Evolutionary conservation across 92 coral and sea anemone genomes (phyloP), one percentile per base, ranked within the genome.

Genomic region (Chrysogorgia sp.): DNA sequence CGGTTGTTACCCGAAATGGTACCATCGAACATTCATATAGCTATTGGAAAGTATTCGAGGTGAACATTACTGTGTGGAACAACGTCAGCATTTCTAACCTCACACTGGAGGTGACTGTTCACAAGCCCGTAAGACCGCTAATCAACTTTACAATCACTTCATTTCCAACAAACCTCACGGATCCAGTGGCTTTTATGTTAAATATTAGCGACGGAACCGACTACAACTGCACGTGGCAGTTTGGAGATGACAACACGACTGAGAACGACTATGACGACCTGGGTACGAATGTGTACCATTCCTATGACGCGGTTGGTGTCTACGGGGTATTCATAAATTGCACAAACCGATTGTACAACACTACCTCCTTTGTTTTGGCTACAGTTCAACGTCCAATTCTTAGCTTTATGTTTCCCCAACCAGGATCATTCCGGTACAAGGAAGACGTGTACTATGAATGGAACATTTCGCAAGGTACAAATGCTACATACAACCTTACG

Each of bases 141-240:
- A 68, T 80, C 30, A 89, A 90, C 26, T 93, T 93, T 59, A 57
- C 55, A 48, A 61, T 89, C 23, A 63, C 81, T 10, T 85, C 91
- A 48, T 48, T 76, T 19, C 91, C 82, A 1, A 85, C 98, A 15
- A 93, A 93, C 50, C 65, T 82, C 28, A 91, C 94, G 37, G 77
- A 89, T 30, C 92, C 88, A 17, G 79, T 85, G 2, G 69, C 87
- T 19, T 91, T 94, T 64, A 83, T 88, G 87, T 55, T 93, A 53
- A 89, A 86, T 29, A 93, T 93, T 52, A 72, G 75, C 33, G 81
- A 77, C 7, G 98, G 97, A 24, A 93, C 89, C 19, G 98, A 93
- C 81, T 93, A 89, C 56, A 66, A 24, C 1, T 93, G 98, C 75
- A 72, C 84, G 10, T 93, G 98, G 98, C 68, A 63, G 20, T 91